phyloP scores from a whole-genome alignment of 2,888 invertebrate genomes.

The Tachina fera region DNA sequence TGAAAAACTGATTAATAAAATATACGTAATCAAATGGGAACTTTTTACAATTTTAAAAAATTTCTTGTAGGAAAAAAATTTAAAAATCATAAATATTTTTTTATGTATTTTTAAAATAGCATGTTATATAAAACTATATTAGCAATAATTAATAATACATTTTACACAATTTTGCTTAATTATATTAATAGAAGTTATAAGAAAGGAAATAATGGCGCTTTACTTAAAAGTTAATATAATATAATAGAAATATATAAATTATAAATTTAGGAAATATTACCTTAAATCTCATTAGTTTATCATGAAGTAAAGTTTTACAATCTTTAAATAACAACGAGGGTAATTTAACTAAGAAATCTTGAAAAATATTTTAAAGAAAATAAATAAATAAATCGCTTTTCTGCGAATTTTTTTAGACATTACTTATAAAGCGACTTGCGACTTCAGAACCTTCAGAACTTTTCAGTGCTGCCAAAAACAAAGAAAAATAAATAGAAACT shows the following conservation, averaged over 20 bases:
- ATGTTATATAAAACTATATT: constrained; percentile 42
- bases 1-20: constrained; percentile 54
- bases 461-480: no score
- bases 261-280: constrained; percentile 31
- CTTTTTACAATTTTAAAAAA: constrained; percentile 64
- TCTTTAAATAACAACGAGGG: constrained; percentile 19
- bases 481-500: no score
- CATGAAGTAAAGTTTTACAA: background rate
- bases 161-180: constrained; percentile 49
- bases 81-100: constrained; percentile 45
- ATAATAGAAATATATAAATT: background rate
- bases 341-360: background rate
- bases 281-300: constrained; percentile 35
- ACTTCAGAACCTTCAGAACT: no score
- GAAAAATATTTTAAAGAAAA: background rate
- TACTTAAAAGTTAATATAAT: constrained; percentile 35
- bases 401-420: no score
- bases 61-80: constrained; percentile 44
- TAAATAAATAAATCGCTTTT: no score
- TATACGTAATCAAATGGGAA: constrained; percentile 78
- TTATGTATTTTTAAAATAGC: constrained; percentile 52
- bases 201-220: constrained; percentile 56
- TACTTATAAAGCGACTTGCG: no score
- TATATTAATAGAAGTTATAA: constrained; percentile 20
- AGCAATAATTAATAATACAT: constrained; percentile 41